Evolutionary conservation across 2,888 invertebrate species (phyloP).

Genomic region (Drosophila greeni): DNA sequence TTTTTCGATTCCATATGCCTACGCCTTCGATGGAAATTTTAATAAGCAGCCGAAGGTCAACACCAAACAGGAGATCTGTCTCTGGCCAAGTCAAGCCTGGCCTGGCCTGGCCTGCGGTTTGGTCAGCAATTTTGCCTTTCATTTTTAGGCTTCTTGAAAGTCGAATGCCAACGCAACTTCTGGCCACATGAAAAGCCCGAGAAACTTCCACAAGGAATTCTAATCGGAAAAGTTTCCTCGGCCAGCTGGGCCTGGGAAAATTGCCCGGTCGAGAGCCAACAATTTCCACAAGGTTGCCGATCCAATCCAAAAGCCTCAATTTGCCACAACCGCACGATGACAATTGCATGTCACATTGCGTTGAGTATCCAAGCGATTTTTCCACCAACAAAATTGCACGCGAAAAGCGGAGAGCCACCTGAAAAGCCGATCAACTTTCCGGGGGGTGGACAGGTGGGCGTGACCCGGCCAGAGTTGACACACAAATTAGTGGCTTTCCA

Average conservation of each 20-base stretch:
- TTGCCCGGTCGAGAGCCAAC: conserved; percentile 49
- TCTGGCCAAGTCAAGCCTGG: conserved; percentile 16
- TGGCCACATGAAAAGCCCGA: conserved; percentile 34
- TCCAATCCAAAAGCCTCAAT: conserved; percentile 51
- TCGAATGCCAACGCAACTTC: conserved; percentile 1
- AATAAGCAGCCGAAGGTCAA: conserved; percentile 70
- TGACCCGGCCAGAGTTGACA: conserved; percentile 57
- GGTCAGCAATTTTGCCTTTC: conserved; percentile 59
- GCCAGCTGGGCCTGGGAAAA: conserved; percentile 56
- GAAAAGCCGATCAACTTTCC: conserved; percentile 9
- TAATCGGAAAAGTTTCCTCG: conserved; percentile 30
- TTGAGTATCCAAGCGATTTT: conserved; percentile 16
- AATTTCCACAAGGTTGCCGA: conserved; percentile 34
- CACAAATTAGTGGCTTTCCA: conserved; percentile 64
- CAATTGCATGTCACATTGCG: conserved; percentile 67
- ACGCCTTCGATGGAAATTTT: conserved; percentile 71
- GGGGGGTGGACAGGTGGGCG: conserved; percentile 38
- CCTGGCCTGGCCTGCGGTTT: conserved; percentile 58
- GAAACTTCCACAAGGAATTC: conserved; percentile 38
- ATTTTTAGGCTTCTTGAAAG: conserved; percentile 40
- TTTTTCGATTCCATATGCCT: conserved; percentile 40
- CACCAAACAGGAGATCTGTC: conserved; percentile 51
- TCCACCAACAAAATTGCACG: conserved; percentile 43
- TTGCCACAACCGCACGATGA: conserved; percentile 65
- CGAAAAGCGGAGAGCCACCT: conserved; percentile 44